A percentile compares a stretch with the other conserved stretches of the same genome.
These are phyloP conservation scores for Cheilosia pagana DNA, from an alignment of 2,888 invertebrate genomes.

Conservation along the genomic window DNA sequence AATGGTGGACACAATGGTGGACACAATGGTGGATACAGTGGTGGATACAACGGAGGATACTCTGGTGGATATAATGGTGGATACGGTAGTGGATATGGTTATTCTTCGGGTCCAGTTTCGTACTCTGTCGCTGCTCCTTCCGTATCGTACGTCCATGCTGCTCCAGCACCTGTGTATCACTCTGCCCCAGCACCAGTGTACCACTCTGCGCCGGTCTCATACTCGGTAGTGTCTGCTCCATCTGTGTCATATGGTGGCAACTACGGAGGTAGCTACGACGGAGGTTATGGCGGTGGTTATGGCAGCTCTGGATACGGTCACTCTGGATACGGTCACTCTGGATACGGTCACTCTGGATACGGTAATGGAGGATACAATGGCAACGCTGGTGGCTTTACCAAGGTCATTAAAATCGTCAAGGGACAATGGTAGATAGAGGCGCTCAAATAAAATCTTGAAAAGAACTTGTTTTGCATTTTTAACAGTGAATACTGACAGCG, in stretches of 20 bases:
- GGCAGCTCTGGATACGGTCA: conserved; percentile 7
- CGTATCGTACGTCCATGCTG: conserved; percentile 21
- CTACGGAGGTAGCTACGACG: conserved; percentile 16
- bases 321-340: too few species aligned
- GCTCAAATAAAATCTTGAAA: conserved; percentile 21
- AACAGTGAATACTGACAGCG: too few species aligned
- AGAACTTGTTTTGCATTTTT: too few species aligned
- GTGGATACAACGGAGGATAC: background rate
- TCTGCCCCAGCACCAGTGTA: conserved; percentile 20
- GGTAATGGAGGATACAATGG: conserved; percentile 26
- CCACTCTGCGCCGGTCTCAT: conserved; percentile 3
- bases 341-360: conserved; percentile 14
- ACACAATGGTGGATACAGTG: conserved; percentile 14
- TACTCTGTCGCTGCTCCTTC: conserved; percentile 19
- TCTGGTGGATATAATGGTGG: conserved; percentile 18
- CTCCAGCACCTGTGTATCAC: conserved; percentile 21
- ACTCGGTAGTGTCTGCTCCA: background rate
- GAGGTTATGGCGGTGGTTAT: conserved; percentile 11
- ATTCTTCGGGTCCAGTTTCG: conserved; percentile 5
- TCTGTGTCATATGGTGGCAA: conserved; percentile 1
- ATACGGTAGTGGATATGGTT: conserved; percentile 7
- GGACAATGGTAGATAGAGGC: too few species aligned
- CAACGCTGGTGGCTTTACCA: conserved; percentile 25
- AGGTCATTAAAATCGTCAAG: conserved; percentile 26
- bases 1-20: conserved; percentile 11